Evolutionary conservation across 2,113 vertebrate species (phyloP).

Genomic region (Plestiodon gilberti): DNA sequence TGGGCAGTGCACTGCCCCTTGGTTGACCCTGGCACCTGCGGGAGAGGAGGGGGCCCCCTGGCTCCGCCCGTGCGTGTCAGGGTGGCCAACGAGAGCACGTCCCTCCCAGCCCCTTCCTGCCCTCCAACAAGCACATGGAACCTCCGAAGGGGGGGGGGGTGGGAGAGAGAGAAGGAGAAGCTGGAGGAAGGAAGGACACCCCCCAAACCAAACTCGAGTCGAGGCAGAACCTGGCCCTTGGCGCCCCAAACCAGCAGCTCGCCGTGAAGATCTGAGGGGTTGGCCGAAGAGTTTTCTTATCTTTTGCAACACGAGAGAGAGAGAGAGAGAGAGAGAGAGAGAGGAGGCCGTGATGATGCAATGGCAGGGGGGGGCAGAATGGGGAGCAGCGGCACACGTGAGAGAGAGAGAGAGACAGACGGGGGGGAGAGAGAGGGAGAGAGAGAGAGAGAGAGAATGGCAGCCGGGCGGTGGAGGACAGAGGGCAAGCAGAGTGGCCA

Average conservation of each 20-base stretch:
- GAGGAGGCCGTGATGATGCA: constrained; percentile 87
- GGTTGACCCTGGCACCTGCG: constrained; percentile 61
- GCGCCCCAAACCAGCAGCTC: constrained; percentile 67
- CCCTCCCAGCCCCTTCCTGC: constrained; percentile 71
- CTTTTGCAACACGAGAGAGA: constrained; percentile 69
- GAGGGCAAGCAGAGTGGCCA: constrained; percentile 29
- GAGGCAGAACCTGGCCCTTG: constrained; percentile 67
- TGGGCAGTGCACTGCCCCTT: neutral
- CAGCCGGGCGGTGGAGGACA: constrained; percentile 41
- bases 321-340: constrained; percentile 80
- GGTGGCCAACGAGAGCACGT: constrained; percentile 58
- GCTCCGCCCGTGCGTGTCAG: neutral
- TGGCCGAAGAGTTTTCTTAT: constrained; percentile 68
- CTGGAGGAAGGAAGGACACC: constrained; percentile 58
- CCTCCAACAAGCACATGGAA: constrained; percentile 72
- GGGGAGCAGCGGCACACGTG: constrained; percentile 12
- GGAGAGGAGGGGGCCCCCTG: constrained; percentile 51
- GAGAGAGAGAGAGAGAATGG: constrained; percentile 55
- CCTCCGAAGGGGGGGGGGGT: constrained; percentile 55
- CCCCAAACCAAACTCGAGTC: constrained; percentile 68
- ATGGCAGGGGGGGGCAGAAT: constrained; percentile 52
- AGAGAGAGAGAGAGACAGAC: constrained; percentile 39
- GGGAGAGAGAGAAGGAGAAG: constrained; percentile 24
- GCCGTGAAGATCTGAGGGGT: constrained; percentile 62
- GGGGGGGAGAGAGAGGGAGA: constrained; percentile 38